Conservation (phyloP, 2,113 vertebrate species). For the Nothobranchius kuhntae region DNA sequence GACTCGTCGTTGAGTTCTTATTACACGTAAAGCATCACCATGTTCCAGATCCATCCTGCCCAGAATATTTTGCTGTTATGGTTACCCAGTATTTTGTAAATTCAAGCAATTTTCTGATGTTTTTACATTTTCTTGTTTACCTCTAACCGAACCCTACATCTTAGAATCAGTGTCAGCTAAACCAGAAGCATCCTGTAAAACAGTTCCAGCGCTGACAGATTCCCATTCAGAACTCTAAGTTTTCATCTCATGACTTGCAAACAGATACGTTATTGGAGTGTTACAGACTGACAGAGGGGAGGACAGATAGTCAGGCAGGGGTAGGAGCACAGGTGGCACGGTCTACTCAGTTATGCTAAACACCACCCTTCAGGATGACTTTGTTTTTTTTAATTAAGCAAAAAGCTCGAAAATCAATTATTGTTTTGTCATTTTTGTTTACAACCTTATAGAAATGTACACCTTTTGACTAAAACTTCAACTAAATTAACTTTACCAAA, state of each 20-base stretch:
- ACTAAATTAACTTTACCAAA: too few species aligned
- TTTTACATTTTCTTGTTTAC: not conserved
- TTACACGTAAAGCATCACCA: too few species aligned
- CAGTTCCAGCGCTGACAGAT: constrained; percentile 31
- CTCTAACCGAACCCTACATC: constrained; percentile 2
- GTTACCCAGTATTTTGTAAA: not conserved
- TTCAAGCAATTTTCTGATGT: not conserved
- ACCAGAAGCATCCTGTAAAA: constrained; percentile 21
- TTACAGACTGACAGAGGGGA: constrained; percentile 17
- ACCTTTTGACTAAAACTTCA: too few species aligned
- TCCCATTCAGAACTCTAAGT: constrained; percentile 8
- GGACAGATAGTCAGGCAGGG: constrained; percentile 12
- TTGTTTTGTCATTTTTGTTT: too few species aligned
- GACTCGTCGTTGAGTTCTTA: too few species aligned
- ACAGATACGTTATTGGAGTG: constrained; percentile 9
- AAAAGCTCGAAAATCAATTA: too few species aligned
- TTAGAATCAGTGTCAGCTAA: constrained; percentile 34
- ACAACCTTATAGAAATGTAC: too few species aligned
- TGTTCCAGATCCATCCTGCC: not conserved
- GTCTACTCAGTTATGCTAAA: constrained; percentile 5
- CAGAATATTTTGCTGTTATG: too few species aligned
- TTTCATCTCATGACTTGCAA: constrained; percentile 31
- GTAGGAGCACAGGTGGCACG: constrained; percentile 6
- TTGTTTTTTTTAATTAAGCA: not conserved
- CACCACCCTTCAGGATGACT: not conserved